Evolutionary conservation across 2,797 vertebrate genomes (phyloP).

Genomic region (Chloroceryle inda): DNA sequence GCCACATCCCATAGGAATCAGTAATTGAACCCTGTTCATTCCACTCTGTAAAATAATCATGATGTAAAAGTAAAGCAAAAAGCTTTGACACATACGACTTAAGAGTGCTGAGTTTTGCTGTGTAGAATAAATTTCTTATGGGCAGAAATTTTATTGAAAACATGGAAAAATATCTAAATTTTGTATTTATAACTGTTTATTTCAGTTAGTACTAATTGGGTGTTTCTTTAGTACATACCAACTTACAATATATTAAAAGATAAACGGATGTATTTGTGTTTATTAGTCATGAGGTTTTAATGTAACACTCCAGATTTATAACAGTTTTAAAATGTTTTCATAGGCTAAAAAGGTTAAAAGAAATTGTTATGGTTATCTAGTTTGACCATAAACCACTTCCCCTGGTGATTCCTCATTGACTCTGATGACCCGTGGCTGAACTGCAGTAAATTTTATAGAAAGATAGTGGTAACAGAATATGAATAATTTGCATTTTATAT

Average conservation of each 20-base stretch:
- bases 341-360: conserved; percentile 59
- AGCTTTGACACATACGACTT: conserved; percentile 11
- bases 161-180: conserved; percentile 48
- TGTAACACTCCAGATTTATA: conserved; percentile 45
- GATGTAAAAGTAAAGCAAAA: background rate
- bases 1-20: background rate
- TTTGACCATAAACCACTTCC: conserved; percentile 43
- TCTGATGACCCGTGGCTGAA: conserved; percentile 42
- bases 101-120: conserved; percentile 51
- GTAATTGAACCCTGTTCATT: background rate
- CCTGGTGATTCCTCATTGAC: conserved; percentile 37
- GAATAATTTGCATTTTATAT: conserved; percentile 11
- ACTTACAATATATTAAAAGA: conserved; percentile 53
- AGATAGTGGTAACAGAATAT: background rate
- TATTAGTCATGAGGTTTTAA: conserved; percentile 39
- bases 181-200: conserved; percentile 57
- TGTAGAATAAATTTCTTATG: background rate
- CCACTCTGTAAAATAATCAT: background rate
- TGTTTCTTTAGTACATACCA: conserved; percentile 25
- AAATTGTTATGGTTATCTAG: conserved; percentile 41
- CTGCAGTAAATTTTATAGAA: conserved; percentile 28
- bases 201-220: conserved; percentile 60
- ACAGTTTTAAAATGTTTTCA: conserved; percentile 23
- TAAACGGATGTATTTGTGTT: conserved; percentile 46
- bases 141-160: conserved; percentile 49